Base-by-base conservation (phyloP, 2,797 vertebrate species). In the Phrynocephalus forsythii region DNA sequence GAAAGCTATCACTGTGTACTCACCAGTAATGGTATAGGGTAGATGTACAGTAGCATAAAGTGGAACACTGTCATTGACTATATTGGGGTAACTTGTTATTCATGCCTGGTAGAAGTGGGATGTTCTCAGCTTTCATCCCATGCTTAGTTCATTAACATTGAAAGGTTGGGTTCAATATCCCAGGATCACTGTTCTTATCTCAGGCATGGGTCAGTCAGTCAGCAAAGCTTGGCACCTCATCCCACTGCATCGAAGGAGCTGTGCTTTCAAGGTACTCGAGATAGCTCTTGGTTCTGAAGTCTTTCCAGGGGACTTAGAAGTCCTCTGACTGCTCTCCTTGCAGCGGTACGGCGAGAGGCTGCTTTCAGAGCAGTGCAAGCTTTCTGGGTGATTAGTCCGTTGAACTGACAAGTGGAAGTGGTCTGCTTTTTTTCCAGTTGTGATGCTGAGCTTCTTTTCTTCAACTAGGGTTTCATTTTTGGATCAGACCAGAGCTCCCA, bases 81-180 rank as follows among this genome's bases (percentile, higher is more conserved):
- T 94, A 91, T 86, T 90, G 18, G 90, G 93, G 91, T 92, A 44
- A 73, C 90, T 86, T 94, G 93, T 93, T 95, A 92, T 94, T 96
- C 79, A 89, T 90, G 89, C 91, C 92, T 93, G 93, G 81, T 90
- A 80, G 83, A 90, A 1, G 60, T 82, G 81, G 84, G 72, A 84
- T 85, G n/a, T 52, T 82, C 84, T 87, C 79, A 89, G 87, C 81
- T 89, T 22, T 82, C 33, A 84, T 85, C 72, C 56, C 90, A 88
- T 95, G 90, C 90, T 93, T 91, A 71, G 38, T 81, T 92, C 85
- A 5, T 71, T 86, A 92, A 85, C 94, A 82, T 91, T 94, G 82
- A 87, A 87, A 4, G 6, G 76, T 92, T 79, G 89, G 66, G 8
- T 91, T 89, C 88, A 92, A 66, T 85, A 52, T 91, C 81, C 91